Percentiles rank a stretch among this genome's conserved stretches.
phyloP scores from a whole-genome alignment of 2,113 vertebrate genomes.

The Falco punctatus region DNA sequence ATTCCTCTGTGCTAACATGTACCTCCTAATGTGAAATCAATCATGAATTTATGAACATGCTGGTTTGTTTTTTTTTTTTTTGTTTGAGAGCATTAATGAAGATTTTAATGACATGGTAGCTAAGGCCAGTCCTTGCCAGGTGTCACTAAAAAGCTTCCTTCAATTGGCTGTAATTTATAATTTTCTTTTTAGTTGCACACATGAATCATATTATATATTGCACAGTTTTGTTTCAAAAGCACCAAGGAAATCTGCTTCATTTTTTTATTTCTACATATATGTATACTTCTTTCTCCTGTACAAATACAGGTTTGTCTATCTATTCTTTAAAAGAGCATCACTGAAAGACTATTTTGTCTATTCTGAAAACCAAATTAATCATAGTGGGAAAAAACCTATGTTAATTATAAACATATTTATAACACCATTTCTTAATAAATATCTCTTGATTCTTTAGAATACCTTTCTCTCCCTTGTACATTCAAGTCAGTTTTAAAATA shows the following conservation, averaged over 20 bases:
- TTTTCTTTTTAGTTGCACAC: neutral
- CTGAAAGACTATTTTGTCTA: neutral
- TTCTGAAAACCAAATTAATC: neutral
- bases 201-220: neutral
- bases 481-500: neutral
- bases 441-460: neutral
- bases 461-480: neutral
- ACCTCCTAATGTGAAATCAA: conserved; percentile 8
- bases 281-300: neutral
- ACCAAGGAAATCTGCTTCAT: neutral
- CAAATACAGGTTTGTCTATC: neutral
- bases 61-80: neutral
- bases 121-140: neutral
- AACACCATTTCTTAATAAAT: neutral
- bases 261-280: neutral
- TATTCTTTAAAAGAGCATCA: neutral
- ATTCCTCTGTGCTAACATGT: neutral
- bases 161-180: neutral
- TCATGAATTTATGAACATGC: neutral
- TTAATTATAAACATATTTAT: neutral
- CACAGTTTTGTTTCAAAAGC: neutral
- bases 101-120: neutral
- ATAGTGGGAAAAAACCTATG: accelerated
- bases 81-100: neutral
- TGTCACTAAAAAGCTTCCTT: neutral